Percentiles rank a stretch among this genome's conserved stretches.
Conservation (phyloP, 1,140 invertebrate genomes). For the Atta cephalotes region DNA sequence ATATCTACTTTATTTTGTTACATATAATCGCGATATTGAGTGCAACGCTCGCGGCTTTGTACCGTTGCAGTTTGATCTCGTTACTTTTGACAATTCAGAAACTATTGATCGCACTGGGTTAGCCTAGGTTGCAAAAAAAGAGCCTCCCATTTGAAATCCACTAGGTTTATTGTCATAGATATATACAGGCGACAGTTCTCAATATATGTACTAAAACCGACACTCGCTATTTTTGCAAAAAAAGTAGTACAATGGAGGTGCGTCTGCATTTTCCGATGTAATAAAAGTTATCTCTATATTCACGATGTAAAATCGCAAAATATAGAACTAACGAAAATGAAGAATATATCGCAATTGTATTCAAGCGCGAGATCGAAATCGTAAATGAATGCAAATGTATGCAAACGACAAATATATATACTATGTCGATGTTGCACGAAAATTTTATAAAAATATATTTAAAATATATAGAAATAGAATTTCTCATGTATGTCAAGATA, state of each 20-base stretch:
- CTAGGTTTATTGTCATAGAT: neutral
- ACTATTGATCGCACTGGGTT: neutral
- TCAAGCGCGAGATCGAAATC: slow-evolving; percentile 7
- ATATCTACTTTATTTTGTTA: slow-evolving; percentile 19
- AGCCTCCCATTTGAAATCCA: slow-evolving; percentile 19
- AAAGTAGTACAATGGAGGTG: neutral
- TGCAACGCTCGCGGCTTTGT: slow-evolving; percentile 10
- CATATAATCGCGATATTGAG: slow-evolving; percentile 16
- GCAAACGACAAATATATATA: neutral
- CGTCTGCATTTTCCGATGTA: neutral
- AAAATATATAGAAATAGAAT: neutral
- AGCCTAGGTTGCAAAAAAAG: neutral
- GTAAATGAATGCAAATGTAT: slow-evolving; percentile 13
- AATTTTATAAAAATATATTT: slow-evolving; percentile 1
- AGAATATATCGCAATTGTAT: neutral
- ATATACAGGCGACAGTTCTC: neutral
- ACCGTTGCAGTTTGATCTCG: slow-evolving; percentile 35
- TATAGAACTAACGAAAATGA: neutral
- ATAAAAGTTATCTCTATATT: neutral
- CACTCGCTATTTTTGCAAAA: neutral
- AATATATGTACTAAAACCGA: neutral
- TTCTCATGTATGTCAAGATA: slow-evolving; percentile 7
- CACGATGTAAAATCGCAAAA: slow-evolving; percentile 2
- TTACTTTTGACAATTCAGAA: slow-evolving; percentile 15
- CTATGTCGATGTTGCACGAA: neutral